Evolutionary conservation across 2,888 invertebrate species (phyloP), one percentile per base, ranked within the genome.

Genomic region (Bugulina stolonifera): DNA sequence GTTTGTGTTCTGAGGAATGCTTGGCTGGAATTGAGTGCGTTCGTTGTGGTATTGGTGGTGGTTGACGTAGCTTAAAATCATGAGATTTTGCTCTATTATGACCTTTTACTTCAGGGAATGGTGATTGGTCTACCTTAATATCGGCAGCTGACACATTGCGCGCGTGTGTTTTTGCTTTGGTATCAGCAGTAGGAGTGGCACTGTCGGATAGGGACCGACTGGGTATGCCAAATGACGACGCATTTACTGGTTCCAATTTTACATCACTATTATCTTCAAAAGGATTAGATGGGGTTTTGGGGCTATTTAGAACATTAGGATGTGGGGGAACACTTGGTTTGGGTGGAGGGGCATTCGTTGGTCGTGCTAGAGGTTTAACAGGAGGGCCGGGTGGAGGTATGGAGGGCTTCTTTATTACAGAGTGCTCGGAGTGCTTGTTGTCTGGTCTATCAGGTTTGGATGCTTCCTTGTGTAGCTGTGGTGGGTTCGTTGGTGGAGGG

Each of bases 31-130:
- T 5, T 29, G 64, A 64, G n/a, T 64, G 64, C 10, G 64, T 64
- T 14, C 64, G 27, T n/a, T 64, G 64, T 29, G 64, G 64, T 29
- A 64, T 64, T 14, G 64, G 64, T 64, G 64, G 64, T 14, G 64
- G 64, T 27, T 64, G 64, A 3, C 64, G 27, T 14, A 64, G 64
- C 27, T 64, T 64, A 14, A 64, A 64, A 64, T 64, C 64, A 5
- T 64, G 64, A 3, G 64, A 64, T 27, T 64, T 64, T 22, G 64
- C 32, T 32, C 64, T 25, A 27, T 34, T 64, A 34, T 64, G 64
- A 32, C 64, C 64, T 14, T 34, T 27, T 5, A 64, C 29, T n/a
- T 64, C 64, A 14, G 64, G 3, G 1, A n/a, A 14, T 14, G 18
- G 14, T 29, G 3, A 14, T 25, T 2, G 10, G 10, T 22, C 25